Base-by-base conservation (phyloP, 1,140 invertebrate species). In the Habropoda laboriosa region DNA sequence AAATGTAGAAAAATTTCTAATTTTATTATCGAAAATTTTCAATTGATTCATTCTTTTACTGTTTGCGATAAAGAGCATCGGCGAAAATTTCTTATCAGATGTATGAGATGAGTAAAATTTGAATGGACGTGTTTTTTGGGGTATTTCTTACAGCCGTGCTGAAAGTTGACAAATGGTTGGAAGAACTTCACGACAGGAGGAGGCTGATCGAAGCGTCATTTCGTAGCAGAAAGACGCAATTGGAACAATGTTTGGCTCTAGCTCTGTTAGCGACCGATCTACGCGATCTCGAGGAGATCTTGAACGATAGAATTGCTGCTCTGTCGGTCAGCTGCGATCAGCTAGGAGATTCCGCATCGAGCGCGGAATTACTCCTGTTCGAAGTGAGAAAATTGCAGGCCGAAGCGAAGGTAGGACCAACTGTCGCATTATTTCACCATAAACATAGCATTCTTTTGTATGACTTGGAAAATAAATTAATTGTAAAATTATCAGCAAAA, bases 191-290 rank as follows among this genome's bases (percentile, higher is more conserved):
- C 82, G 96, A 97, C 87, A 94, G 95, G 82, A 92, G 97, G 81
- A 94, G 95, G 80, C 92, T 94, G 79, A 92, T 98, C 42, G 97
- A 98, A 89, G 90, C 95, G 12, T 94, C 95, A n/a, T 97, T 96
- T 94, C 94, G 95, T 79, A 95, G 92, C 93, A 93, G 95, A 79
- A 95, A 95, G 88, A 93, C 92, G 2, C 94, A 96, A 85, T 93
- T 97, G 78, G 96, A 97, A 86, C 96, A 98, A 90, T 96, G 96
- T 80, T 92, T 97, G 74, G 96, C 96, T 49, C 92, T 97, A 30
- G 95, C 96, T 58, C 91, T 97, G 72, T 92, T 97, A 10, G 96
- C 96, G 30, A 94, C 94, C 32, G 96, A 97, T 91, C 92, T 97
- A 35, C 93, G 94, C 58, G 95, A 96, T 88, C 93, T 97, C 18